Base-by-base conservation (phyloP, 2,113 vertebrate species). In the Lycocorax pyrrhopterus region DNA sequence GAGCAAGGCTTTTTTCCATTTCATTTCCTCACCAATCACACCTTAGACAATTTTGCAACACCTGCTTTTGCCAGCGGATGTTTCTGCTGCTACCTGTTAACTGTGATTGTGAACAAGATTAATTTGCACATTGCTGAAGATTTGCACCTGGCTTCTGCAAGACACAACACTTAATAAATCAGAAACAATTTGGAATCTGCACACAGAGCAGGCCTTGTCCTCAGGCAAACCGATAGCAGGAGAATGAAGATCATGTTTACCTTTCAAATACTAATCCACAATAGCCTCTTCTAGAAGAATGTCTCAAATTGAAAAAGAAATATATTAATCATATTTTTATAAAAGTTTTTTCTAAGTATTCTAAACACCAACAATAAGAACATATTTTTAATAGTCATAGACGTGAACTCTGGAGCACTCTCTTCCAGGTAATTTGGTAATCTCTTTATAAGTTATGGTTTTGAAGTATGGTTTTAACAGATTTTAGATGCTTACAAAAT, bases 1-100 rank as follows among this genome's bases (percentile, higher is more conserved):
- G 9, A 85, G 17, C 17, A 52, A 71, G 8, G 4, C 2, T 10
- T 12, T 72, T 59, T 87, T 58, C 74, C 49, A 62, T 91, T 84
- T 89, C 37, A 89, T 76, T 91, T 96, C 74, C 89, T 95, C 66
- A 85, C 72, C 72, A 89, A 52, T 93, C 52, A 81, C 52, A 83
- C 69, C 69, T 72, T 22, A 67, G 69, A 82, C 58, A 89, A 39
- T 77, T 94, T 84, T 85, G 66, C 66, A 89, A 84, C 84, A 80
- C 62, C 66, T 93, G 2, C 81, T 91, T 90, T 73, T 74, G 47
- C 72, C 67, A 90, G 59, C 1, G 7, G 69, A 96, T 86, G 59
- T 90, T 97, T 93, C 91, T 81, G 67, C 75, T 88, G 75, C 60
- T 91, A 59, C 52, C 33, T 73, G 81, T 53, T 75, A 92, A 72